Percentiles rank a stretch among this genome's conserved stretches.
These are phyloP conservation scores for Haliaeetus leucogaster DNA, from an alignment of 2,113 vertebrate genomes.

Conservation along the genomic window DNA sequence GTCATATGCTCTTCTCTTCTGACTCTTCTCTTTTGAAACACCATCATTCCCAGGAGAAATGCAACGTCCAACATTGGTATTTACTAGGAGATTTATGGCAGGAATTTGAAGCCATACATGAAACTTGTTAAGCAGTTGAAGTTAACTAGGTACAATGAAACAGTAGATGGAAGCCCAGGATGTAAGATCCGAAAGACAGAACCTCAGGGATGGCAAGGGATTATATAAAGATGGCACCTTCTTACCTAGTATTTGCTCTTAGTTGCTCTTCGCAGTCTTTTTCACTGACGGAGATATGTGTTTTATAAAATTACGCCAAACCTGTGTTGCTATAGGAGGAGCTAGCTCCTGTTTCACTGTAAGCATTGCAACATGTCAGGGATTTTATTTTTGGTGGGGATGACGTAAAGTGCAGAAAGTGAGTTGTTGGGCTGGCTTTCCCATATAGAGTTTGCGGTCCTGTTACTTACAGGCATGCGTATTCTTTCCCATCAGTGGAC, in stretches of 20 bases:
- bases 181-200: fast-evolving
- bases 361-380: neutral
- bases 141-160: neutral
- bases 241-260: neutral
- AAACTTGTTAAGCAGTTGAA: neutral
- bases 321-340: neutral
- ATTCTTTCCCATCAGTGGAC: neutral
- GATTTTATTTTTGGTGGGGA: neutral
- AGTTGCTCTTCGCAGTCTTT: neutral
- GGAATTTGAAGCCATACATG: neutral
- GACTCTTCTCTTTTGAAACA: neutral
- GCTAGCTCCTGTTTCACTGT: neutral
- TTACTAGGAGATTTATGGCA: neutral
- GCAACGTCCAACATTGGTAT: neutral
- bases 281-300: neutral
- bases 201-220: neutral
- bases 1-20: neutral
- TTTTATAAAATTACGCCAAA: neutral
- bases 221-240: neutral
- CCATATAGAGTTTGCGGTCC: fast-evolving
- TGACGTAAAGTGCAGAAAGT: neutral
- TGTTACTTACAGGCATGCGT: neutral
- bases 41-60: neutral
- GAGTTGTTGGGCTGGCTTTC: neutral
- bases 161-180: neutral